Conservation (phyloP, 1,140 invertebrate genomes). For the Dufourea novaeangliae region DNA sequence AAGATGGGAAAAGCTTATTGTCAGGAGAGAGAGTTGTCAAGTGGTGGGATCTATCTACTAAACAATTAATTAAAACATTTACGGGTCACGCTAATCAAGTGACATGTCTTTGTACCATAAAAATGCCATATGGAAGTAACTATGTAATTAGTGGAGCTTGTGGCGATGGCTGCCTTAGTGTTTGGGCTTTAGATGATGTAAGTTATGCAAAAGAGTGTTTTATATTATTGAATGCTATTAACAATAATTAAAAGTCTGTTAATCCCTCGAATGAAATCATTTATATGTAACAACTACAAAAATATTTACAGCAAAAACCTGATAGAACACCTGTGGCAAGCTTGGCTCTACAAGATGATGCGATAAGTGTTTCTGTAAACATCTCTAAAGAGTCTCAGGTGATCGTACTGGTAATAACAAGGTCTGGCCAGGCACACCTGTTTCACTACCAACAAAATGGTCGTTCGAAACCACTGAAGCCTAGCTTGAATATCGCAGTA, state of each 20-base stretch:
- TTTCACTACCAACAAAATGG: conserved; percentile 90
- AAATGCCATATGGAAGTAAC: conserved; percentile 69
- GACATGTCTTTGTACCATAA: conserved; percentile 81
- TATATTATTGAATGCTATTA: too few relatives aligned
- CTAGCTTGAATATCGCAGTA: conserved; percentile 87
- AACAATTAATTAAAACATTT: conserved; percentile 84
- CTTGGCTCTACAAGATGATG: conserved; percentile 77
- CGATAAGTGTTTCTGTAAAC: conserved; percentile 73
- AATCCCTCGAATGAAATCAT: neutral
- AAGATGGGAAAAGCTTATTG: conserved; percentile 84
- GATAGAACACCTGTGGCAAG: conserved; percentile 80
- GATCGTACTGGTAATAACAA: conserved; percentile 83
- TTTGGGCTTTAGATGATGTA: conserved; percentile 84
- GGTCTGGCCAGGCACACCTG: conserved; percentile 88
- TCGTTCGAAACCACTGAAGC: conserved; percentile 88
- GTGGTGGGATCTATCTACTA: conserved; percentile 84
- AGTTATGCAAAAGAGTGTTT: conserved; percentile 39
- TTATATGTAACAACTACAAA: conserved; percentile 5
- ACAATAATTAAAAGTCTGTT: too few relatives aligned
- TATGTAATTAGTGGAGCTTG: conserved; percentile 85
- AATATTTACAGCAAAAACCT: conserved; percentile 67
- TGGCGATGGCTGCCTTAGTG: conserved; percentile 83
- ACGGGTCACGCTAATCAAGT: conserved; percentile 87
- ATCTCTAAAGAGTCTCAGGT: conserved; percentile 66
- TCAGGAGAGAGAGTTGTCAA: conserved; percentile 86